A percentile compares a stretch with the other conserved stretches of the same genome.
Conservation (phyloP, 2,113 vertebrate genomes). For the Lepisosteus osseus region DNA sequence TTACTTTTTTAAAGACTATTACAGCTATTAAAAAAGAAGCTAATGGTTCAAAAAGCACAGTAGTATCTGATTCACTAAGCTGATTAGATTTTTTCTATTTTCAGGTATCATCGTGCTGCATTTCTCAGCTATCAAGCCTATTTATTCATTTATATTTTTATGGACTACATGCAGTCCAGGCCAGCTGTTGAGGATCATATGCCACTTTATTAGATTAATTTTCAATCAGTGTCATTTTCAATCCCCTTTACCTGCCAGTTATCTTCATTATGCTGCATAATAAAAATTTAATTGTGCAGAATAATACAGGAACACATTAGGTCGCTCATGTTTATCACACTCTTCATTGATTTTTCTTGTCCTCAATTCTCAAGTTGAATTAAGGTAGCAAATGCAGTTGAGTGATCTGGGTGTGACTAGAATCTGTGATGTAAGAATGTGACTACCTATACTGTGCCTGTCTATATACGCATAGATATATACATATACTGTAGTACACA, state of each 20-base stretch:
- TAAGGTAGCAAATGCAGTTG: no score
- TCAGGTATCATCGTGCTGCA: background rate
- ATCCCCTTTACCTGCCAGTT: constrained; percentile 62
- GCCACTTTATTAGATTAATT: constrained; percentile 74
- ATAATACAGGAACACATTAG: constrained; percentile 69
- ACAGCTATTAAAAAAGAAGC: background rate
- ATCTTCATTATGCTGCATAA: constrained; percentile 61
- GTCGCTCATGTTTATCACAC: constrained; percentile 61
- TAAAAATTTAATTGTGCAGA: constrained; percentile 71
- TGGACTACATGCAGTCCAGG: constrained; percentile 49
- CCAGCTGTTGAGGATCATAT: constrained; percentile 64
- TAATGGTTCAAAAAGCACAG: background rate
- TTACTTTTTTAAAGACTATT: no score
- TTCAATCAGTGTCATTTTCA: constrained; percentile 63
- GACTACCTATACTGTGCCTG: no score
- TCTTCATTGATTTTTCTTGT: constrained; percentile 61
- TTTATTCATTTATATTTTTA: constrained; percentile 38
- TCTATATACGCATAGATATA: no score
- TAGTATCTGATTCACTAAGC: background rate
- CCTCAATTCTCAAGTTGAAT: constrained; percentile 32
- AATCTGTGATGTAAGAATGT: no score
- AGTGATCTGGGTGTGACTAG: no score
- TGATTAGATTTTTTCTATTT: constrained; percentile 2
- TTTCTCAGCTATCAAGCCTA: background rate
- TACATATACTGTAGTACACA: no score